Evolutionary conservation across 1,140 invertebrate species (phyloP).

Genomic region (Dinoponera quadriceps): DNA sequence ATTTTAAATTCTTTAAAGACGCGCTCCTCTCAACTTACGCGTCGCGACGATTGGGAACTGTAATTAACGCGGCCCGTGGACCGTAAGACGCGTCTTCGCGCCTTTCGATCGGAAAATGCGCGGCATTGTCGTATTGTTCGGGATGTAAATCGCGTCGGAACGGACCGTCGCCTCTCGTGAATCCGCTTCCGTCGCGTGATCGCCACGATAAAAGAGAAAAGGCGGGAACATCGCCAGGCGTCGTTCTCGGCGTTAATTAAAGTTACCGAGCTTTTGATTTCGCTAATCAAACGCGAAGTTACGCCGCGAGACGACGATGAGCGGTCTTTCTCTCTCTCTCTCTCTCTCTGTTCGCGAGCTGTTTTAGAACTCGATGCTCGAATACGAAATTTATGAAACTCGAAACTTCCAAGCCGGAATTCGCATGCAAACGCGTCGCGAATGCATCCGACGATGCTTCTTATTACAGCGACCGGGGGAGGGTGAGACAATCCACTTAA

Average conservation of each 20-base stretch:
- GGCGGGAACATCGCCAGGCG: slow-evolving; percentile 9
- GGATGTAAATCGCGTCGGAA: not conserved
- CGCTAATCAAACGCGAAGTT: slow-evolving; percentile 56
- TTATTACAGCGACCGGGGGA: slow-evolving; percentile 44
- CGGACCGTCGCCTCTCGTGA: not conserved
- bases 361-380: slow-evolving; percentile 57
- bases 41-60: slow-evolving; percentile 1
- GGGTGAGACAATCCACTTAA: slow-evolving; percentile 53
- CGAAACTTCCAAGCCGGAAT: slow-evolving; percentile 50
- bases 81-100: not conserved
- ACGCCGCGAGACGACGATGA: slow-evolving; percentile 8
- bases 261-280: slow-evolving; percentile 57
- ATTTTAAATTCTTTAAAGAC: slow-evolving; percentile 58
- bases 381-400: slow-evolving; percentile 62
- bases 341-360: slow-evolving; percentile 34
- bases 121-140: not conserved
- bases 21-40: slow-evolving; percentile 17
- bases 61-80: slow-evolving; percentile 3
- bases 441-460: slow-evolving; percentile 58
- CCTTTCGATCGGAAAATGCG: not conserved
- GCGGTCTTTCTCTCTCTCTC: too few relatives aligned
- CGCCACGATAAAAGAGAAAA: slow-evolving; percentile 15
- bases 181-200: not conserved
- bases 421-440: slow-evolving; percentile 52
- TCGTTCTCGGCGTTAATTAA: slow-evolving; percentile 51